These are phyloP conservation scores for Ophion obscuratus DNA, from an alignment of 2,888 invertebrate species.

Conservation along the genomic window DNA sequence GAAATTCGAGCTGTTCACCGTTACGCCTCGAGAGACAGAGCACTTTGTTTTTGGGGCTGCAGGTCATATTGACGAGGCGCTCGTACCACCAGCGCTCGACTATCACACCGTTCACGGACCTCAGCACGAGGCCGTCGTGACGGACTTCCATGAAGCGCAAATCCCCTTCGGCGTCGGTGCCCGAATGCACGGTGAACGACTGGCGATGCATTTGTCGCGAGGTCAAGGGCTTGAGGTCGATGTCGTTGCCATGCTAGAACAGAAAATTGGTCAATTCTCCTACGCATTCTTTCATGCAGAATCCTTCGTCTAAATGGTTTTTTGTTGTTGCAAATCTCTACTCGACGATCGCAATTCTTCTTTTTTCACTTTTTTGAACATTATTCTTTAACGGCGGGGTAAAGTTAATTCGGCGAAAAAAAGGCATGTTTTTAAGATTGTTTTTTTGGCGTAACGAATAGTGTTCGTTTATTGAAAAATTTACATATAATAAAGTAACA, in stretches of 20 bases:
- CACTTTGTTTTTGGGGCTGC: slow-evolving; percentile 98
- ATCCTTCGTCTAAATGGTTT: background rate
- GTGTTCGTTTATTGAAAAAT: too few relatives aligned
- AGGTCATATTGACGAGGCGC: slow-evolving; percentile 99
- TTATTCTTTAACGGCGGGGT: too few relatives aligned
- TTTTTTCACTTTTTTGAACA: background rate
- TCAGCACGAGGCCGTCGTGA: slow-evolving; percentile 96
- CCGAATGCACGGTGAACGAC: slow-evolving; percentile 98
- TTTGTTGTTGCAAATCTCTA: background rate
- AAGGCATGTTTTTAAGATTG: too few relatives aligned
- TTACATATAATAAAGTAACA: too few relatives aligned
- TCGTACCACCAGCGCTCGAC: slow-evolving; percentile 99
- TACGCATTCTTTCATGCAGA: too few relatives aligned
- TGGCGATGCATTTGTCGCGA: slow-evolving; percentile 98
- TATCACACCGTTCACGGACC: slow-evolving; percentile 94
- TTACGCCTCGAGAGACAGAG: slow-evolving; percentile 98
- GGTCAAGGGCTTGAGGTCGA: slow-evolving; percentile 97
- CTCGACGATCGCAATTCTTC: background rate
- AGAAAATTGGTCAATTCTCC: too few relatives aligned
- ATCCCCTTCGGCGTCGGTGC: slow-evolving; percentile 95
- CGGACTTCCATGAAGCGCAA: slow-evolving; percentile 96
- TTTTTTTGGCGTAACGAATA: too few relatives aligned
- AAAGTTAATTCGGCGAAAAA: too few relatives aligned
- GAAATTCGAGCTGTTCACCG: slow-evolving; percentile 96
- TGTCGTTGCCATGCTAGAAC: slow-evolving; percentile 97